Evolutionary conservation across 2,797 vertebrate genomes (phyloP).

Genomic region (Neosilurus hyrtlii): DNA sequence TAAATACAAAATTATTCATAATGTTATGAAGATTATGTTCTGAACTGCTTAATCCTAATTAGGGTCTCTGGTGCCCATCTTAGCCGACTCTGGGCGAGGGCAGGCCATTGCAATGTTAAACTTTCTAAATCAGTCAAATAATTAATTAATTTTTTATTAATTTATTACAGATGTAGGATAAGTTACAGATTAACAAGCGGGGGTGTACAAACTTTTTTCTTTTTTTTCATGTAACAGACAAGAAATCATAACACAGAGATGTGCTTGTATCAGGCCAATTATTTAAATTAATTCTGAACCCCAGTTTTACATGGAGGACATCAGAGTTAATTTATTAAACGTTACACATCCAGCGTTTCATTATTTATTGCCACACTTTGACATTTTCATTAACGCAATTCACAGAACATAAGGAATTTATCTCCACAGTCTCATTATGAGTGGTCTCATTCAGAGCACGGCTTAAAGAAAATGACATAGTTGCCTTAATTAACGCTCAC

Average conservation of each 20-base stretch:
- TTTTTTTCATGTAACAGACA: not conserved
- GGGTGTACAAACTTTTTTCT: not conserved
- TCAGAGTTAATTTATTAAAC: not conserved
- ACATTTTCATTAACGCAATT: constrained; percentile 24
- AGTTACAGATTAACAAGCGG: no score
- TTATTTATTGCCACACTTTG: constrained; percentile 3
- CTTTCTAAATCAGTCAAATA: no score
- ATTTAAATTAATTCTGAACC: not conserved
- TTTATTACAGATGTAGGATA: no score
- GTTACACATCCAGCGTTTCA: not conserved
- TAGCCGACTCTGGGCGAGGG: no score
- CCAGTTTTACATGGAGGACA: not conserved
- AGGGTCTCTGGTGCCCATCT: no score
- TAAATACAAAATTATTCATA: no score
- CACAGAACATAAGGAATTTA: constrained; percentile 30
- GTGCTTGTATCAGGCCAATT: not conserved
- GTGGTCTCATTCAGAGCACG: constrained; percentile 37
- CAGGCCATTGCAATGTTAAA: no score
- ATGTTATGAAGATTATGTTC: no score
- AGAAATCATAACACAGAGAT: not conserved
- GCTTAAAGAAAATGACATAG: constrained; percentile 32
- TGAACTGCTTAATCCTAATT: no score
- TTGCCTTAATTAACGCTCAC: constrained; percentile 41
- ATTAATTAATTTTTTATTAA: no score
- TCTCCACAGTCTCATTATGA: constrained; percentile 19